These are phyloP conservation scores for Seriola dumerili DNA, from an alignment of 2,113 vertebrate species.

Conservation along the genomic window DNA sequence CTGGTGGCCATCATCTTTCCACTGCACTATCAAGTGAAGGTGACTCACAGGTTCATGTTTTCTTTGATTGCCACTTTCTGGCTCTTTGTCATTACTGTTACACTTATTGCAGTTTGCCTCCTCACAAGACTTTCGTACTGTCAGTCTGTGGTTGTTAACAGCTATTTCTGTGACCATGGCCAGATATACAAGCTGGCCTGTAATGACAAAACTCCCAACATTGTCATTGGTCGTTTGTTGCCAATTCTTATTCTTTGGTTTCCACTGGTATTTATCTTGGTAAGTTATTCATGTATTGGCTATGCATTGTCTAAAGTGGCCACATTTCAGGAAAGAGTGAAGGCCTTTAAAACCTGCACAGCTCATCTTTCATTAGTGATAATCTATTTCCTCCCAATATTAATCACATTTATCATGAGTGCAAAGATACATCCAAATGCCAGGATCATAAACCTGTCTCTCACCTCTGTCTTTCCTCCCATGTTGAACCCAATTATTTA, in stretches of 20 bases:
- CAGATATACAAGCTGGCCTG: slow-evolving; percentile 74
- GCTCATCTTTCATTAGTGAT: slow-evolving; percentile 66
- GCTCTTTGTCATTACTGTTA: slow-evolving; percentile 37
- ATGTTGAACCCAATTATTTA: slow-evolving; percentile 72
- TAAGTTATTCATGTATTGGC: no score
- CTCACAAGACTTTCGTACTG: slow-evolving; percentile 79
- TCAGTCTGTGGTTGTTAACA: slow-evolving; percentile 73
- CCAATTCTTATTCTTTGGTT: neutral
- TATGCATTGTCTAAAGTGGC: no score
- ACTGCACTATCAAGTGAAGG: slow-evolving; percentile 66
- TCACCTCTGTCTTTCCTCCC: slow-evolving; percentile 65
- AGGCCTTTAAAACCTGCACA: slow-evolving; percentile 65
- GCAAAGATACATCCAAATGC: slow-evolving; percentile 57
- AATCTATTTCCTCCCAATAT: slow-evolving; percentile 62
- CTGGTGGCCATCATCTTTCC: slow-evolving; percentile 82
- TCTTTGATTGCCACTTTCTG: slow-evolving; percentile 57
- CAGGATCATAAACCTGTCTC: slow-evolving; percentile 76
- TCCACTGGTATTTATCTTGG: no score
- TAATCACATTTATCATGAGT: slow-evolving; percentile 51
- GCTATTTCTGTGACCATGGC: slow-evolving; percentile 80
- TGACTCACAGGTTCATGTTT: slow-evolving; percentile 70
- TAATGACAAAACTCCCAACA: slow-evolving; percentile 58
- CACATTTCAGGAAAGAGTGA: slow-evolving; percentile 32
- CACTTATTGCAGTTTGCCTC: slow-evolving; percentile 30
- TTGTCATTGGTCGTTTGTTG: neutral